Conservation (phyloP, 2,888 invertebrate genomes). For the Entomobrya proxima region DNA sequence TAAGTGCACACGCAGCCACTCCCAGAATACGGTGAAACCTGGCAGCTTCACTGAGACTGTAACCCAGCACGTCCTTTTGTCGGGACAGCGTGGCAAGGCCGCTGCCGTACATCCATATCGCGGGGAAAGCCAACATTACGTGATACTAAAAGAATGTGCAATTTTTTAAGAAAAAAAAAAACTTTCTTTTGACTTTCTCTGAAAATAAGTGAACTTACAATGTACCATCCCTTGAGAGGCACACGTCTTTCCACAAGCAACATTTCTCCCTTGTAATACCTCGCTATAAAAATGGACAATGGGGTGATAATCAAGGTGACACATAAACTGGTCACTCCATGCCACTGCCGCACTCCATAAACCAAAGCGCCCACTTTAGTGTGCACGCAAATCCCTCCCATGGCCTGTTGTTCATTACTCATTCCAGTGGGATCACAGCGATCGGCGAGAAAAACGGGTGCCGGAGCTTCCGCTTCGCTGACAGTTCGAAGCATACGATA, state of each 20-base stretch:
- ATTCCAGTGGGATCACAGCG: background rate
- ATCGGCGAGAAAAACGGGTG: too few relatives aligned
- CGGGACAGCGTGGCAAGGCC: background rate
- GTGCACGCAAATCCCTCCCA: conserved; percentile 5
- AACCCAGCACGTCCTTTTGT: conserved; percentile 16
- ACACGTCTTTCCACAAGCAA: background rate
- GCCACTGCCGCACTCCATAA: conserved; percentile 48
- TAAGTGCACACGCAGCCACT: background rate
- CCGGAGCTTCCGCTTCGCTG: background rate
- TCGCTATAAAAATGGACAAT: conserved; percentile 5
- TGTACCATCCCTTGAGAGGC: conserved; percentile 11
- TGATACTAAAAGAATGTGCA: background rate
- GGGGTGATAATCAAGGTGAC: conserved; percentile 27
- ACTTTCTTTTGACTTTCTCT: background rate
- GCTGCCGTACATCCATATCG: conserved; percentile 38
- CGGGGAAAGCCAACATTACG: conserved; percentile 1
- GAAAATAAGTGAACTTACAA: background rate
- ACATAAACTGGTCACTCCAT: conserved; percentile 17
- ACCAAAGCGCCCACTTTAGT: conserved; percentile 3
- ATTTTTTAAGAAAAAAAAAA: background rate
- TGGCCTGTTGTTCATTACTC: background rate
- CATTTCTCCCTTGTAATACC: conserved; percentile 29
- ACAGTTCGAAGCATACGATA: background rate
- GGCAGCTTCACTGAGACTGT: background rate
- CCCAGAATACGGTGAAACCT: background rate